Evolutionary conservation across 2,797 vertebrate genomes (phyloP).

Genomic region (Sebastes reedi): DNA sequence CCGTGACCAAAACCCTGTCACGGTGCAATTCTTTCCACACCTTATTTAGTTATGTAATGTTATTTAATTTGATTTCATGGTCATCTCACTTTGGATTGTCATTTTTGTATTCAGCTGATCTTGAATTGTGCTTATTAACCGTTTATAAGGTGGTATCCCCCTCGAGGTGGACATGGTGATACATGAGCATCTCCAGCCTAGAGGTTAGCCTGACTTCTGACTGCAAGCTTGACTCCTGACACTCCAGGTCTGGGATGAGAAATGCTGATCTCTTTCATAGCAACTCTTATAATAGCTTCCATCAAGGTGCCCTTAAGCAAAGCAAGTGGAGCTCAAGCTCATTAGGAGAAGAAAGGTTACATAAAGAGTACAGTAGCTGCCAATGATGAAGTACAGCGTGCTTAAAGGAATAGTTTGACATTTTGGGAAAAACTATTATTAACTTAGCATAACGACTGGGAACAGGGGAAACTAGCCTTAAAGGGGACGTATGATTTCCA

Average conservation of each 20-base stretch:
- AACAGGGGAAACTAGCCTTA: background rate
- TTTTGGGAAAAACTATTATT: background rate
- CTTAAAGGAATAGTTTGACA: background rate
- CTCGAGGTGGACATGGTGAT: background rate
- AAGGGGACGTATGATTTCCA: background rate
- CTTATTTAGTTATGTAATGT: slow-evolving; percentile 35
- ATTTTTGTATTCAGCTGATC: background rate
- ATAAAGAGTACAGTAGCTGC: background rate
- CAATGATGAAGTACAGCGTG: background rate
- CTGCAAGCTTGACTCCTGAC: slow-evolving; percentile 1
- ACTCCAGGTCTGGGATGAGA: slow-evolving; percentile 4
- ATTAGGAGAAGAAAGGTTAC: background rate
- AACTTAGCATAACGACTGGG: background rate
- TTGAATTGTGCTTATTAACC: slow-evolving; percentile 8
- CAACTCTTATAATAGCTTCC: background rate
- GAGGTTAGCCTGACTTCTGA: background rate
- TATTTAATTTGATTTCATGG: slow-evolving; percentile 38
- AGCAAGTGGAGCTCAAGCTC: slow-evolving; percentile 13
- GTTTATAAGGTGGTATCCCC: background rate
- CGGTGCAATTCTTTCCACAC: slow-evolving; percentile 22
- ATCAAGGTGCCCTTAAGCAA: slow-evolving; percentile 24
- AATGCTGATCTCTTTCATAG: background rate
- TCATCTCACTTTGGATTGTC: slow-evolving; percentile 19
- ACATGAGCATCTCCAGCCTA: background rate
- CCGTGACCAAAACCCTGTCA: slow-evolving; percentile 40